Conservation (phyloP, 2,888 invertebrate species). For the Lottia scabra region DNA sequence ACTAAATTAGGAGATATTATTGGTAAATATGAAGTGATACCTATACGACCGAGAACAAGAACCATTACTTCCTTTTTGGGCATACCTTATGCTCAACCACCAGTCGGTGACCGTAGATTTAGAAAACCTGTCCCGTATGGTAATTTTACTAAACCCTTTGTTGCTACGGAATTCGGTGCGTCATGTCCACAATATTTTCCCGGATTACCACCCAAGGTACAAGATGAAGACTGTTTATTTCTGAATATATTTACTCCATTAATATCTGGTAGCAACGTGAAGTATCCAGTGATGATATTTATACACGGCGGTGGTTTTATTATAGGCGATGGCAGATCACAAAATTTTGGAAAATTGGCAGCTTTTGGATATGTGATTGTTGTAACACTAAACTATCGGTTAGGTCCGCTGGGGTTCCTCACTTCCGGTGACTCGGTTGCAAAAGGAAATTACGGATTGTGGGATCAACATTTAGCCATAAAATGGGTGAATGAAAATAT, state of each 20-base stretch:
- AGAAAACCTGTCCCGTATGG: slow-evolving; percentile 21
- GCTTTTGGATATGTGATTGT: slow-evolving; percentile 36
- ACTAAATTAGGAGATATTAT: slow-evolving; percentile 12
- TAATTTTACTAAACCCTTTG: not conserved
- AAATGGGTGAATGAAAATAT: slow-evolving; percentile 49
- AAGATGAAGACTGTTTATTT: slow-evolving; percentile 44
- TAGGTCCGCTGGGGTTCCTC: slow-evolving; percentile 50
- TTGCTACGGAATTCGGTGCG: slow-evolving; percentile 13
- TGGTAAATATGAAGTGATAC: slow-evolving; percentile 2
- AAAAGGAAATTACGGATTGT: slow-evolving; percentile 50
- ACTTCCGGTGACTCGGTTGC: slow-evolving; percentile 37
- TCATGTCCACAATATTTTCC: slow-evolving; percentile 15
- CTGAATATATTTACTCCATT: slow-evolving; percentile 45
- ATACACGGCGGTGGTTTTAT: slow-evolving; percentile 42
- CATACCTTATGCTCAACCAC: slow-evolving; percentile 26
- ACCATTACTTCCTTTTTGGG: slow-evolving; percentile 14
- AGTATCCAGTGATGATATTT: slow-evolving; percentile 39
- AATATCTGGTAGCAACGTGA: not conserved
- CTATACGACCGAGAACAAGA: not conserved
- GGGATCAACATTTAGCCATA: slow-evolving; percentile 49
- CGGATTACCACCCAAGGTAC: not conserved
- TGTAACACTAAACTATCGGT: slow-evolving; percentile 46
- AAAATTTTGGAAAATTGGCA: slow-evolving; percentile 37
- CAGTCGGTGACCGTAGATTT: slow-evolving; percentile 16
- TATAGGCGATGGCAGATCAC: slow-evolving; percentile 39